Conservation (phyloP, 1,140 invertebrate genomes). For the Leptonema lineaticorne region DNA sequence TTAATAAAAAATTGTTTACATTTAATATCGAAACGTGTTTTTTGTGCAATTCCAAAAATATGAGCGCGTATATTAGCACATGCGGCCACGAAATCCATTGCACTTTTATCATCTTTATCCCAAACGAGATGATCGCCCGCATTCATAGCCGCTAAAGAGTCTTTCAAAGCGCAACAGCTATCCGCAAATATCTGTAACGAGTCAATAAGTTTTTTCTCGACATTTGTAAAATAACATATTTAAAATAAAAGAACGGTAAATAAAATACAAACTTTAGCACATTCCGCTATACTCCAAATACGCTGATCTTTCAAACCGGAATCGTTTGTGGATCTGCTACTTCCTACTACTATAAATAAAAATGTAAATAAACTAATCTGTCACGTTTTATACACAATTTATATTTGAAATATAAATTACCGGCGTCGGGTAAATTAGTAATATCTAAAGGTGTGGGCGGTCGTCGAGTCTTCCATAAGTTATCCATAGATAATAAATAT, state of each 20-base stretch:
- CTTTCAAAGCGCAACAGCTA: constrained; percentile 69
- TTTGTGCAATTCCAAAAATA: constrained; percentile 87
- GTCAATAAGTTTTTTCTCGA: constrained; percentile 44
- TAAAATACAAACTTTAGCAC: constrained; percentile 50
- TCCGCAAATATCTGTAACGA: constrained; percentile 69
- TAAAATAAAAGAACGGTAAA: neutral
- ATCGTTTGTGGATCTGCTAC: constrained; percentile 42
- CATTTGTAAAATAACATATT: neutral
- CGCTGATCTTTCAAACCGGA: constrained; percentile 70
- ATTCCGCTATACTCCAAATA: constrained; percentile 75
- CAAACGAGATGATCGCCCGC: constrained; percentile 80
- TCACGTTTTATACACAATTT: neutral
- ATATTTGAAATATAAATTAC: constrained; percentile 42
- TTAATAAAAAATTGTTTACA: no score
- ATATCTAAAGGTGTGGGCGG: constrained; percentile 81
- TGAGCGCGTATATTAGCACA: constrained; percentile 91
- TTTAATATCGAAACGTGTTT: constrained; percentile 93
- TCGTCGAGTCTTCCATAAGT: constrained; percentile 87
- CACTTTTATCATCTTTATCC: constrained; percentile 95
- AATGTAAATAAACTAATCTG: constrained; percentile 1
- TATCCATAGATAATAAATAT: constrained; percentile 92
- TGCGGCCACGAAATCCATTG: constrained; percentile 96
- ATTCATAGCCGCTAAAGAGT: constrained; percentile 59
- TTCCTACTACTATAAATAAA: constrained; percentile 41
- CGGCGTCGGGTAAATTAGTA: constrained; percentile 65